Evolutionary conservation across 1,140 invertebrate genomes (phyloP).

Genomic region (Goniozus legneri): DNA sequence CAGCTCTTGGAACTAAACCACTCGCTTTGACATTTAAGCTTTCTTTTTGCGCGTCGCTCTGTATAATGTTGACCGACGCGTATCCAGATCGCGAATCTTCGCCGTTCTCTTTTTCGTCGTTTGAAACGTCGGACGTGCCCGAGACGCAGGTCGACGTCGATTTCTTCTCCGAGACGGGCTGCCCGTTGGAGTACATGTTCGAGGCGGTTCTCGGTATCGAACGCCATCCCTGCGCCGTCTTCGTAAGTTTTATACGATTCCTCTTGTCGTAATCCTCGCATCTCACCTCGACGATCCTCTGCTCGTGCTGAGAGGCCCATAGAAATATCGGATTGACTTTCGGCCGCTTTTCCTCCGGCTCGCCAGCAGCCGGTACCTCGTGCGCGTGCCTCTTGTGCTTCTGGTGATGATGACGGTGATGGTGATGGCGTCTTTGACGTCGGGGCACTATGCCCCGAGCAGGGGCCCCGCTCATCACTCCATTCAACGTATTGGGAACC

Average conservation of each 20-base stretch:
- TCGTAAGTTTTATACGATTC: constrained; percentile 75
- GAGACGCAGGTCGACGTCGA: too few species aligned
- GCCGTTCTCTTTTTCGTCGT: constrained; percentile 33
- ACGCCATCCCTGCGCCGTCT: constrained; percentile 75
- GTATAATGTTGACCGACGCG: too few species aligned
- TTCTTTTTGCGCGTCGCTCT: neutral
- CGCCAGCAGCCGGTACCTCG: constrained; percentile 5
- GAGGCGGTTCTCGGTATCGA: constrained; percentile 73
- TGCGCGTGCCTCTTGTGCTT: constrained; percentile 20
- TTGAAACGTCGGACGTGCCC: constrained; percentile 16
- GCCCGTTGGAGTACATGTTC: constrained; percentile 49
- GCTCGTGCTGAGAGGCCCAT: constrained; percentile 74
- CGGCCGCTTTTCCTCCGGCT: constrained; percentile 47
- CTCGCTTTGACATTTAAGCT: constrained; percentile 14
- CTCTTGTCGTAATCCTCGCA: constrained; percentile 82
- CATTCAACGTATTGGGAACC: constrained; percentile 45
- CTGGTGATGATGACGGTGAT: constrained; percentile 21
- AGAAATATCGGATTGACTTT: constrained; percentile 76
- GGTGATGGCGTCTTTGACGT: constrained; percentile 44
- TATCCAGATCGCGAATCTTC: too few species aligned
- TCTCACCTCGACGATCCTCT: constrained; percentile 73
- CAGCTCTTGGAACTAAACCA: constrained; percentile 14
- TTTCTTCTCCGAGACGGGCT: constrained; percentile 20
- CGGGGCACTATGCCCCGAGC: constrained; percentile 50
- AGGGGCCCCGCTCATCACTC: constrained; percentile 54